phyloP scores from a whole-genome alignment of 2,113 vertebrate genomes.

The Phalacrocorax pelagicus region DNA sequence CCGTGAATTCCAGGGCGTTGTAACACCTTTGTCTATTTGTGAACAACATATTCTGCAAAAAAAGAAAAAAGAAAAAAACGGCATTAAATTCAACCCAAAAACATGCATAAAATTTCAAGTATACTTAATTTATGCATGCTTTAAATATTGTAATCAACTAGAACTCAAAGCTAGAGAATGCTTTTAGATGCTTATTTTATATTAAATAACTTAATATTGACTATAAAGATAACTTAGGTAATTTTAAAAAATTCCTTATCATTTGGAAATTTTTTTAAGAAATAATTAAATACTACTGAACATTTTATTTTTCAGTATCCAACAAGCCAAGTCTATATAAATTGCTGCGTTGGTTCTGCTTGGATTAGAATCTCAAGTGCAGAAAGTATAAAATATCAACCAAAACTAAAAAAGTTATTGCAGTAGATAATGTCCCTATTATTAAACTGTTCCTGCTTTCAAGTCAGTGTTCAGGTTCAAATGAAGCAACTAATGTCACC shows the following conservation, averaged over 20 bases:
- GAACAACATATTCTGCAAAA: neutral
- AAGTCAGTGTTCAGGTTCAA: neutral
- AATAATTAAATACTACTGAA: neutral
- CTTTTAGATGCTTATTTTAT: neutral
- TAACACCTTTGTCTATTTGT: neutral
- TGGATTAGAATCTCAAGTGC: neutral
- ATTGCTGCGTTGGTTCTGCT: neutral
- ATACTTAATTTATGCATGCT: neutral
- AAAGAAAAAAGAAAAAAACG: neutral
- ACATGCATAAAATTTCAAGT: neutral
- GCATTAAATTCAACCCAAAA: neutral
- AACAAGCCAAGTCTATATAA: neutral
- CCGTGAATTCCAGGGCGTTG: neutral
- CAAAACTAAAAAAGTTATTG: neutral
- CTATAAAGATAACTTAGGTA: neutral
- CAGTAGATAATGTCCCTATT: neutral
- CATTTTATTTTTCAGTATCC: neutral
- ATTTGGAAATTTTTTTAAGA: neutral
- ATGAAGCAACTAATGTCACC: neutral
- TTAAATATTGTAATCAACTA: neutral
- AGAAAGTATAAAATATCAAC: neutral
- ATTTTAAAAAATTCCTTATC: neutral
- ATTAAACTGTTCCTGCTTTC: neutral
- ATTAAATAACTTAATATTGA: neutral
- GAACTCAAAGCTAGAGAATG: neutral